phyloP scores from a whole-genome alignment of 2,888 invertebrate genomes.

The Dioctria linearis region DNA sequence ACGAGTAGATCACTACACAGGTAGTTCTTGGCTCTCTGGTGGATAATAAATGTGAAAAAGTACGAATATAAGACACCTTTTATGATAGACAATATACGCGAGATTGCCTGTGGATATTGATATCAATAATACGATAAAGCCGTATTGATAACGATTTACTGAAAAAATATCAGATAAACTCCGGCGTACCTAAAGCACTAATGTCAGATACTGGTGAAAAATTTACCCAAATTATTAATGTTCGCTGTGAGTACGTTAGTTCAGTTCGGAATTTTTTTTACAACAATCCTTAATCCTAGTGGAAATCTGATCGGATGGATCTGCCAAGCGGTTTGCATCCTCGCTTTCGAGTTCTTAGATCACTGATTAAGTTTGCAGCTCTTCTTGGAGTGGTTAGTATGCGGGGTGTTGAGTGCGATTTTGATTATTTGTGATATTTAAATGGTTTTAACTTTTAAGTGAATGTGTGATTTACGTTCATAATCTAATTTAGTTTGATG shows the following conservation, averaged over 20 bases:
- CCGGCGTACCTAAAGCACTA: background rate
- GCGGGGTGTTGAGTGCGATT: no score
- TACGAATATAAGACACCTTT: background rate
- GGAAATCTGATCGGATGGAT: conserved; percentile 7
- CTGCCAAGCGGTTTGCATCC: conserved; percentile 51
- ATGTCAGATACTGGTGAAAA: background rate
- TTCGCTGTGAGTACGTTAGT: no score
- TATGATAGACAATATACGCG: conserved; percentile 5
- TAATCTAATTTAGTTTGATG: no score
- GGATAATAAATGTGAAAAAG: background rate
- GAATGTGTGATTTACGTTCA: background rate
- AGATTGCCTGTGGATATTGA: conserved; percentile 22
- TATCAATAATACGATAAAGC: conserved; percentile 34
- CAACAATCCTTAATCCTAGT: background rate
- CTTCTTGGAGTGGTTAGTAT: conserved; percentile 60
- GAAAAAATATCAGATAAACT: conserved; percentile 32
- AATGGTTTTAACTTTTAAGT: background rate
- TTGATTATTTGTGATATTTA: no score
- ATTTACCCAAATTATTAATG: background rate
- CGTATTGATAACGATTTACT: conserved; percentile 37
- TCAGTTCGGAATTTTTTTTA: background rate
- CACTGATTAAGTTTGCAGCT: conserved; percentile 60
- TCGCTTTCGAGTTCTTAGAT: conserved; percentile 57
- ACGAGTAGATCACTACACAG: no score
- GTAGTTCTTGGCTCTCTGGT: no score